Evolutionary conservation across 2,888 invertebrate species (phyloP).

Genomic region (Baronia brevicornis): DNA sequence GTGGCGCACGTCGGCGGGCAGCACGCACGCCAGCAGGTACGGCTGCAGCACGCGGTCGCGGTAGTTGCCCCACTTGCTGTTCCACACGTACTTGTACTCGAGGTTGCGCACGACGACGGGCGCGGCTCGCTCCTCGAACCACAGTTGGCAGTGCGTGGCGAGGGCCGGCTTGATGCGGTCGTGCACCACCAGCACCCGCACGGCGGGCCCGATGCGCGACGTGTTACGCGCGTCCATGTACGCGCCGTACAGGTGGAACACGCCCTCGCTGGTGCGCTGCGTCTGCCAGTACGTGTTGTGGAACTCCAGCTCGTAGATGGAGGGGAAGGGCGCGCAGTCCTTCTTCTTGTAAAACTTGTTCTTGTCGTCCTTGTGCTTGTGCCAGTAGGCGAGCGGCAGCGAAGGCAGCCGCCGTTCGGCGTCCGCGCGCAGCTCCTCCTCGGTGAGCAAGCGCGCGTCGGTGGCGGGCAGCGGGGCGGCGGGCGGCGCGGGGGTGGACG

Average conservation of each 20-base stretch:
- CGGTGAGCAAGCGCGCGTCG: conserved; percentile 67
- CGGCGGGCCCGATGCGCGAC: conserved; percentile 87
- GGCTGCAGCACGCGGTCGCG: conserved; percentile 94
- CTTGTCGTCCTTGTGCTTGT: conserved; percentile 86
- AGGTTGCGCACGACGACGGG: conserved; percentile 87
- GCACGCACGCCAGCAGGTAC: conserved; percentile 90
- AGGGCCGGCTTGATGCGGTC: conserved; percentile 90
- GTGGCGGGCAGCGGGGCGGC: conserved; percentile 24
- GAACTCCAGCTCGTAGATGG: conserved; percentile 92
- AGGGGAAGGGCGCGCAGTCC: conserved; percentile 89
- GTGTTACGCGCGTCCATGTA: conserved; percentile 88
- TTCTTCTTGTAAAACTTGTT: conserved; percentile 79
- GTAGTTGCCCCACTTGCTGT: conserved; percentile 95
- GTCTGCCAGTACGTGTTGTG: conserved; percentile 97
- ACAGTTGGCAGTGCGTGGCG: conserved; percentile 89
- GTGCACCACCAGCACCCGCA: conserved; percentile 91
- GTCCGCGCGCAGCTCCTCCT: conserved; percentile 85
- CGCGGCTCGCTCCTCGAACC: conserved; percentile 90
- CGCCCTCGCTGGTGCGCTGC: conserved; percentile 86
- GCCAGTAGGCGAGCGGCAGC: conserved; percentile 90
- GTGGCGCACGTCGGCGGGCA: conserved; percentile 83
- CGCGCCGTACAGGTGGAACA: conserved; percentile 92
- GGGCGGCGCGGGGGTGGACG: conserved; percentile 31
- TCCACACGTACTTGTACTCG: conserved; percentile 96
- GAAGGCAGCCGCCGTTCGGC: conserved; percentile 88